Conservation (phyloP, 92 coral and sea anemone genomes). For the Palythoa caribaeorum region DNA sequence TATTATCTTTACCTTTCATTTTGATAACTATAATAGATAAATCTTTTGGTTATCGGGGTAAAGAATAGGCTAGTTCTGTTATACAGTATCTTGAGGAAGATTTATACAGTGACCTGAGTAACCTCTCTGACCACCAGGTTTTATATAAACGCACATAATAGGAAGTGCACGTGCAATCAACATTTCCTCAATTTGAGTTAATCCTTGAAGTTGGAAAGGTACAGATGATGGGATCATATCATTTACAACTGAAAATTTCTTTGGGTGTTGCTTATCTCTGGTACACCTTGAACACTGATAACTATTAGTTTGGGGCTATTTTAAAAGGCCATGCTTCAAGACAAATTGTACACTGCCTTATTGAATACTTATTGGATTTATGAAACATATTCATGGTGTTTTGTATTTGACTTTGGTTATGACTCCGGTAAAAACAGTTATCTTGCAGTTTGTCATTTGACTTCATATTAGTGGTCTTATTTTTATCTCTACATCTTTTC, state of each 20-base stretch:
- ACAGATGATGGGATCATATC: conserved; percentile 73
- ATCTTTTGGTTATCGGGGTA: background rate
- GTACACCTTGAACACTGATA: conserved; percentile 68
- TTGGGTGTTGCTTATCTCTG: conserved; percentile 63
- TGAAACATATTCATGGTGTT: conserved; percentile 45
- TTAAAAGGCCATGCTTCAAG: conserved; percentile 66
- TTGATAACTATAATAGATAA: background rate
- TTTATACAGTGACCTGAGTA: too few relatives aligned
- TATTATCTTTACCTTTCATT: background rate
- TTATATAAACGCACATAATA: too few relatives aligned
- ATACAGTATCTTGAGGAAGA: too few relatives aligned
- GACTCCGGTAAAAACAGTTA: background rate
- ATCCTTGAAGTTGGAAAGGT: conserved; percentile 68
- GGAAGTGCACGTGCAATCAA: too few relatives aligned
- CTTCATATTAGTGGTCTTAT: conserved; percentile 8
- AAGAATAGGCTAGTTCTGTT: background rate
- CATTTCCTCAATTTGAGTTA: conserved; percentile 29
- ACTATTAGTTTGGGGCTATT: conserved; percentile 22
- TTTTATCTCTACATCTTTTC: background rate
- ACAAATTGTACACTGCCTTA: conserved; percentile 66
- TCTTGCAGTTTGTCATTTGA: conserved; percentile 10
- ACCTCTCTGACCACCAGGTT: too few relatives aligned
- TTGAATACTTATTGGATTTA: conserved; percentile 62
- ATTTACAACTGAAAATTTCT: conserved; percentile 70
- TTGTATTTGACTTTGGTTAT: background rate